Percentiles rank a stretch among this genome's conserved stretches.
Conservation (phyloP, 2,888 invertebrate species). For the Aphidius colemani region DNA sequence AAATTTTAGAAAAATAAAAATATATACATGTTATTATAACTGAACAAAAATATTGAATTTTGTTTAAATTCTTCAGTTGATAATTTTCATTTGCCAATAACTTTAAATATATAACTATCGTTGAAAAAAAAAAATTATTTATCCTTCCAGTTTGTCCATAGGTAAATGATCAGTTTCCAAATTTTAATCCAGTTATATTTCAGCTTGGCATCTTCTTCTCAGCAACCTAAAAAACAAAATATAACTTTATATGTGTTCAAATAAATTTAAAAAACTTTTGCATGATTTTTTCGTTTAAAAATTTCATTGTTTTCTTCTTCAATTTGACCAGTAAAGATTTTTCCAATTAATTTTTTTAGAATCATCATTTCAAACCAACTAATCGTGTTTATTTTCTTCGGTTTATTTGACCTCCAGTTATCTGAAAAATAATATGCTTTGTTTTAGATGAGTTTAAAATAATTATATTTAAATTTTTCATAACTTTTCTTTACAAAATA, state of each 20-base stretch:
- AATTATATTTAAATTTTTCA: background rate
- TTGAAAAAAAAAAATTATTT: background rate
- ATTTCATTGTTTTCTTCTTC: background rate
- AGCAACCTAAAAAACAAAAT: conserved; percentile 34
- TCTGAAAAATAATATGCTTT: conserved; percentile 4
- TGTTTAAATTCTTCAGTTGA: too few relatives aligned
- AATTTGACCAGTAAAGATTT: background rate
- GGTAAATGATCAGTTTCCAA: background rate
- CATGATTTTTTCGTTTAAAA: too few relatives aligned
- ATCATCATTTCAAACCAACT: background rate
- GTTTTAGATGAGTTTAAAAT: background rate
- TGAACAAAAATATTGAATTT: too few relatives aligned
- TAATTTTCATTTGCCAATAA: background rate
- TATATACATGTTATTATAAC: too few relatives aligned
- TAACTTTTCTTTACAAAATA: background rate
- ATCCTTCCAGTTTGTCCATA: background rate
- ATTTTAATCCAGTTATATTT: conserved; percentile 11
- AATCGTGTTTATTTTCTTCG: background rate
- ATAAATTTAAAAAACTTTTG: background rate
- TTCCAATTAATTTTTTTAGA: background rate
- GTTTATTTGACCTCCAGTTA: too few relatives aligned
- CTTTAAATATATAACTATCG: background rate
- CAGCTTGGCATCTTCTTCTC: background rate
- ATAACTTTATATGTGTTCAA: conserved; percentile 36
- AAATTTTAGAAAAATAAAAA: too few relatives aligned